Evolutionary conservation across 2,113 vertebrate species (phyloP), one percentile per base, ranked within the genome.

Genomic region (Blennius ocellaris): DNA sequence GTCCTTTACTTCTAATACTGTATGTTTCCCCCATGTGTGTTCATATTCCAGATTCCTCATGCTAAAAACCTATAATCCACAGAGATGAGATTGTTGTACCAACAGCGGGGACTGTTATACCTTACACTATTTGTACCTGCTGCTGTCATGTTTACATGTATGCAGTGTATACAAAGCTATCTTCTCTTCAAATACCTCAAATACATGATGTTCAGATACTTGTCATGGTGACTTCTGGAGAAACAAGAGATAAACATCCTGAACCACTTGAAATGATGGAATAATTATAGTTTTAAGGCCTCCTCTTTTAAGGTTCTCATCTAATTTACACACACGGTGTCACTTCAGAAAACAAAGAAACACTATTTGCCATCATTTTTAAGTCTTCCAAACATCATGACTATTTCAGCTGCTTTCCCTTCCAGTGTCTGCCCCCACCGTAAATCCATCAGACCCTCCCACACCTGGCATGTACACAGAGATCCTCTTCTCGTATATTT

Each of bases 401-500:
- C 12, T 51, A 14, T 71, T 36, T 67, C 4, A 0, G 7, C 15
- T 40, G n/a, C 21, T 30, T 55, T 8, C 59, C 55, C 40, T 16
- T 30, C 6, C 6, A 57, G 16, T 54, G n/a, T 63, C 5, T 21
- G 4, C 11, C n/a, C 15, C 8, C 14, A 5, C 39, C 8, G 16
- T 7, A 64, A 54, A 65, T 47, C 38, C 0, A 6, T 52, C 39
- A 73, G 44, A 64, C 14, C 16, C 47, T 49, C 5, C 30, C n/a
- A 11, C 21, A 50, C 39, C 11, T 11, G 6, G 15, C 12, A 10
- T 21, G 52, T 65, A 73, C 49, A 47, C 57, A 69, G 7, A 73
- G 54, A 50, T 36, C 68, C 11, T 38, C 30, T 60, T 70, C 50
- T 72, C 88, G 73, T 59, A 30, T 85, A 69, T 90, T 90, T 93